Conservation (phyloP, 2,797 vertebrate genomes). For the Anguilla marmorata region DNA sequence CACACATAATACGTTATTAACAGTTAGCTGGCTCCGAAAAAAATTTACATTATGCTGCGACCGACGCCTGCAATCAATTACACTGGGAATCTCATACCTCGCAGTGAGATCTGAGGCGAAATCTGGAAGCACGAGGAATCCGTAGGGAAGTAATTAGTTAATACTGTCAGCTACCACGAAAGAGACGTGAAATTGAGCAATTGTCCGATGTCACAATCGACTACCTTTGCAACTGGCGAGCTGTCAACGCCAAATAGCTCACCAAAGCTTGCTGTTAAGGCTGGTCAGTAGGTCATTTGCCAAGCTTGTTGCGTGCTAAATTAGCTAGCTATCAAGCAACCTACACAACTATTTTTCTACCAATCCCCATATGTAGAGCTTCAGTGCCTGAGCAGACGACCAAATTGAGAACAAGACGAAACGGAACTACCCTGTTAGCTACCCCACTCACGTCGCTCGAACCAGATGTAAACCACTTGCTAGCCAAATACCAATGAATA, state of each 20-base stretch:
- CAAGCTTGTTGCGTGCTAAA: neutral
- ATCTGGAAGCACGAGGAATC: neutral
- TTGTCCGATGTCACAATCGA: neutral
- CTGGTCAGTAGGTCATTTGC: neutral
- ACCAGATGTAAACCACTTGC: neutral
- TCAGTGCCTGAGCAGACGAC: neutral
- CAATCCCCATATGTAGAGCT: neutral
- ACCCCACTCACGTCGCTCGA: neutral
- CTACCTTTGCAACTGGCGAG: neutral
- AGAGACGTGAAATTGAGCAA: neutral
- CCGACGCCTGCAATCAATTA: neutral
- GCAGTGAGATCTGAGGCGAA: neutral
- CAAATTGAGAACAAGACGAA: neutral
- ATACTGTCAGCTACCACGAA: neutral
- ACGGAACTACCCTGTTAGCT: neutral
- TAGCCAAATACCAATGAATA: neutral
- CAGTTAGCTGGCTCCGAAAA: neutral
- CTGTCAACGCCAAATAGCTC: neutral
- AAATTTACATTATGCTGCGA: neutral
- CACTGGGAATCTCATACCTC: neutral
- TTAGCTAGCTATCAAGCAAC: neutral
- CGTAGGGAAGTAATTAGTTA: neutral
- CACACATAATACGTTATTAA: neutral
- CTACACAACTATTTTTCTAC: neutral
- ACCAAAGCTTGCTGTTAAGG: neutral